phyloP scores from a whole-genome alignment of 2,888 invertebrate species.

The Scaptomyza caliginosa region DNA sequence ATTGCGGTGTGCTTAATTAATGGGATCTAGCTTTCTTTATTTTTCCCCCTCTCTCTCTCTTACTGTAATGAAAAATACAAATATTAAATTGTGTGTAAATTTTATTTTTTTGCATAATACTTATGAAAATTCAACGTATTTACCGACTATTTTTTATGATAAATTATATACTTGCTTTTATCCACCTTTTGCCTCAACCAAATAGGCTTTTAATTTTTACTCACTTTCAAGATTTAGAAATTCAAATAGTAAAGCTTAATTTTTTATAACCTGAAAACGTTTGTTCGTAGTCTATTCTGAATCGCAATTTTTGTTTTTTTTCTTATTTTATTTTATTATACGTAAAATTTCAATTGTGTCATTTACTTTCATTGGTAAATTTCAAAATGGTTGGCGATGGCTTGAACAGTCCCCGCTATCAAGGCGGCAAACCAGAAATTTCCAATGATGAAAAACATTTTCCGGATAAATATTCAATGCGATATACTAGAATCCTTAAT shows the following conservation, averaged over 20 bases:
- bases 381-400: slow-evolving; percentile 57
- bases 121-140: too few species aligned
- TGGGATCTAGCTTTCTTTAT: background rate
- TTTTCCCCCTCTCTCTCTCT: background rate
- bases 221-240: background rate
- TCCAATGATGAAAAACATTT: background rate
- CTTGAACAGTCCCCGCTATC: slow-evolving; percentile 58
- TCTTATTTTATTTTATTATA: background rate
- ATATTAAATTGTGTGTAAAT: slow-evolving; percentile 35
- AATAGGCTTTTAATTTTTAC: background rate
- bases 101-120: too few species aligned
- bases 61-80: slow-evolving; percentile 2
- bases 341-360: background rate
- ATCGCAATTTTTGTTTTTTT: background rate
- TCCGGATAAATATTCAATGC: slow-evolving; percentile 66
- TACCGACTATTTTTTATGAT: too few species aligned
- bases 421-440: slow-evolving; percentile 28
- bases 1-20: slow-evolving; percentile 70
- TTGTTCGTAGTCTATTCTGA: background rate
- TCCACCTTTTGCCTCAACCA: background rate
- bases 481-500: slow-evolving; percentile 38
- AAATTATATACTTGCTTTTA: too few species aligned
- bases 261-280: background rate
- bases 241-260: background rate
- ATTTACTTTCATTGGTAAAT: background rate